Base-by-base conservation (phyloP, 2,888 invertebrate species). In the Cistogaster globosa region DNA sequence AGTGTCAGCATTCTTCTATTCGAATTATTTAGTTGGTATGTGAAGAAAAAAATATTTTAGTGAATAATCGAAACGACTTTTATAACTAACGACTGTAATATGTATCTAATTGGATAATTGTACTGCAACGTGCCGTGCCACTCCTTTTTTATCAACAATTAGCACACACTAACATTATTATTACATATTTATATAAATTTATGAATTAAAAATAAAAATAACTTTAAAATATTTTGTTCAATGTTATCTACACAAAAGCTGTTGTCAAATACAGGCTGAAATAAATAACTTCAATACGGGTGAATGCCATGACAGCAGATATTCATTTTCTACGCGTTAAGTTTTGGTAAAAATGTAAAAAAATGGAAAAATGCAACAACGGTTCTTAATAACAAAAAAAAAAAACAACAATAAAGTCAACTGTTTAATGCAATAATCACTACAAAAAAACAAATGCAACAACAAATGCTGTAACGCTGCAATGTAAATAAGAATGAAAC, bases 401-500 rank as follows among this genome's bases (percentile, higher is more conserved):
- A 57, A 45, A 71, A 45, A 58, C 60, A 51, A 80, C 42, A 68
- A 80, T 80, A 58, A 32, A 53, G 14, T 36, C 42, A 69, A 72
- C 65, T 65, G 63, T 80, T 72, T 58, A 80, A 72, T 69, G 63
- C 75, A 60, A 75, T 81, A 68, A 75, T 48, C 75, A 63, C 68
- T 32, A 26, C 4, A 8, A 81, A 81, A 81, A 62, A 16, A 8
- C 68, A 58, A 58, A 51, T 14, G 6, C 20, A 65, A 65, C 45
- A 68, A 55, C 51, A 72, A 57, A 26, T 26, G 22, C 67, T 60
- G 53, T 16, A 53, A n/a, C n/a, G 42, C 36, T 62, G 42, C 48
- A 69, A 62, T 18, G 48, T 32, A 36, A 71, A 48, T 22, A 38
- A 65, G 63, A 79, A 55, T 57, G 53, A 55, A 55, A 58, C 18